Evolutionary conservation across 2,888 invertebrate species (phyloP).

Genomic region (Pristionchus japonicus): DNA sequence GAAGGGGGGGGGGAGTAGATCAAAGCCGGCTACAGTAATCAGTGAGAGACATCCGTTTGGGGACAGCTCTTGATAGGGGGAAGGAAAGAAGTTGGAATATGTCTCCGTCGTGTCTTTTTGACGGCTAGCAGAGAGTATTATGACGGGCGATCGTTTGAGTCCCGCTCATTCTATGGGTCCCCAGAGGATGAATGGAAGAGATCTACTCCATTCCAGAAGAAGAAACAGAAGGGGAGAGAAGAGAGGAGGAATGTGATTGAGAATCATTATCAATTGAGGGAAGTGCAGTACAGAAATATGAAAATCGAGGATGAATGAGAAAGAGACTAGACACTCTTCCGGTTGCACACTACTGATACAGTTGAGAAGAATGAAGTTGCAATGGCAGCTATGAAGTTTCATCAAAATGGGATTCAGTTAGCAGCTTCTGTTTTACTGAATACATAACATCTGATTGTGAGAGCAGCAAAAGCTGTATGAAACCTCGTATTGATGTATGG

Average conservation of each 20-base stretch:
- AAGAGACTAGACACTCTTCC: neutral
- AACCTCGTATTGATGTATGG: too few relatives aligned
- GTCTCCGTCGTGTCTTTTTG: conserved; percentile 31
- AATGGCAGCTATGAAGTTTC: too few relatives aligned
- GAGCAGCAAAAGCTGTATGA: too few relatives aligned
- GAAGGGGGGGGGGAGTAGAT: neutral
- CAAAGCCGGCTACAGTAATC: conserved; percentile 20
- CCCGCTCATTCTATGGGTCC: conserved; percentile 1
- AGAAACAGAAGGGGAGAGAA: neutral
- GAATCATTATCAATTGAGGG: neutral
- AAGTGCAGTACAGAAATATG: neutral
- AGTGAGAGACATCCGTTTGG: conserved; percentile 12
- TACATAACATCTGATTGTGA: too few relatives aligned
- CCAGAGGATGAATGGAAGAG: neutral
- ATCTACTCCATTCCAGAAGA: conserved; percentile 6
- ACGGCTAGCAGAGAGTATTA: conserved; percentile 32
- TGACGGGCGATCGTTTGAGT: conserved; percentile 25
- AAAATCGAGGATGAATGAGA: neutral
- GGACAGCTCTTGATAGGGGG: conserved; percentile 18
- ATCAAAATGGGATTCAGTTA: too few relatives aligned
- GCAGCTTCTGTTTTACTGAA: too few relatives aligned
- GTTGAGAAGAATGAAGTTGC: too few relatives aligned
- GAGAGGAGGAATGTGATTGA: neutral
- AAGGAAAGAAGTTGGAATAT: neutral
- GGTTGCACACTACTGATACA: neutral